A percentile compares a stretch with the other conserved stretches of the same genome.
These are phyloP conservation scores for Syrmaticus mikado DNA, from an alignment of 2,113 vertebrate genomes.

Conservation along the genomic window DNA sequence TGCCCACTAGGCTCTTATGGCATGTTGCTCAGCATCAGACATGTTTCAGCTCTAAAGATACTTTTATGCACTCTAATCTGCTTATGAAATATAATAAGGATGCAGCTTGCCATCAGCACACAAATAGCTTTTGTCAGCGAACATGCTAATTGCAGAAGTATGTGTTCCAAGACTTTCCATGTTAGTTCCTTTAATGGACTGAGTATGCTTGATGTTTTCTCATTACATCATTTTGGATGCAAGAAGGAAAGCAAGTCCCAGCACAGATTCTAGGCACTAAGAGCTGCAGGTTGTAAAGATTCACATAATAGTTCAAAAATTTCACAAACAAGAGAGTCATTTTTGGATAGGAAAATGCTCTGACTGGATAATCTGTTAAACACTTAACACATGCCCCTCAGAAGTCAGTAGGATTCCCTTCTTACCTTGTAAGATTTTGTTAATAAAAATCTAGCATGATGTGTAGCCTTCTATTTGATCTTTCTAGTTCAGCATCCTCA, in stretches of 20 bases:
- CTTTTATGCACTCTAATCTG: background rate
- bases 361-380: background rate
- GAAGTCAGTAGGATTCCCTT: background rate
- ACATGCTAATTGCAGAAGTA: conserved; percentile 22
- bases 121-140: conserved; percentile 58
- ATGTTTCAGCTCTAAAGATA: background rate
- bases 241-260: conserved; percentile 41
- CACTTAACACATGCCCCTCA: background rate
- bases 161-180: background rate
- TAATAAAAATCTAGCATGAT: background rate
- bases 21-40: background rate
- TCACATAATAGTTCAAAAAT: background rate
- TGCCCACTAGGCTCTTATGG: background rate
- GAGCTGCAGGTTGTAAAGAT: background rate
- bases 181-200: background rate
- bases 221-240: conserved; percentile 59
- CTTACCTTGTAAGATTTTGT: background rate
- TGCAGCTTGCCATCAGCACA: conserved; percentile 6
- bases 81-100: background rate
- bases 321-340: background rate
- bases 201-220: conserved; percentile 29
- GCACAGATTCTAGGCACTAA: background rate
- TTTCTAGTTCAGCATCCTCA: background rate
- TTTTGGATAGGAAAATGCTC: background rate
- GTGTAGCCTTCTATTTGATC: background rate